Base-by-base conservation (phyloP, 1,140 invertebrate species). In the Nixonia krombeini region DNA sequence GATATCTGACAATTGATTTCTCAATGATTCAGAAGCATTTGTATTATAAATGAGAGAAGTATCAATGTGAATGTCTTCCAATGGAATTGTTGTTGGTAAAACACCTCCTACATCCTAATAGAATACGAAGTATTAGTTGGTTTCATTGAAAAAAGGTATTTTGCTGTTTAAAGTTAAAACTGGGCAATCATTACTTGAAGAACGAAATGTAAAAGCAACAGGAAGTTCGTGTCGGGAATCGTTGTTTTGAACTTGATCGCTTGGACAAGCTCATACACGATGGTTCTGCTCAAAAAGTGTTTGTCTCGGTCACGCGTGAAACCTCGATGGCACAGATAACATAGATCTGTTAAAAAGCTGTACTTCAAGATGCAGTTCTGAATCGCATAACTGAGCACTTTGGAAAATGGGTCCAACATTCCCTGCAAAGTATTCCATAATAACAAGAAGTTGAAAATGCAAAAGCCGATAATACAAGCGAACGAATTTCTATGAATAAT, bases 361-460 rank as follows among this genome's bases (percentile, higher is more conserved):
- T 98, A 93, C 56, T 94, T 91, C 21, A 99, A 85, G n/a, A 89
- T 87, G 53, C 91, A 93, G 76, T 95, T 93, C 84, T 98, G 96
- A 31, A 99, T 92, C 2, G 92, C 90, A 80, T 94, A 95, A 76
- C 93, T 94, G 16, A 99, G 79, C 40, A 99, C 90, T 87, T 99
- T 99, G 0, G 95, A 94, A 80, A 98, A 98, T n/a, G 96, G 94
- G 76, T 99, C 98, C 52, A 98, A 82, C 77, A 96, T 90, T 18
- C 88, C 88, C 91, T 91, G 73, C 66, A 87, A 84, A 31, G 7
- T 9, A 9, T 18, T 40, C 7, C 12, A 40, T 18, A 17, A 13
- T 13, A n/a, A 38, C 37, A 15, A 15, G 3, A 5, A 13, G 6
- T 15, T 18, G 5, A 15, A 38, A 4, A 26, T n/a, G 4, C 17